phyloP scores from a whole-genome alignment of 2,113 vertebrate species.

The Myiagra hebetior region DNA sequence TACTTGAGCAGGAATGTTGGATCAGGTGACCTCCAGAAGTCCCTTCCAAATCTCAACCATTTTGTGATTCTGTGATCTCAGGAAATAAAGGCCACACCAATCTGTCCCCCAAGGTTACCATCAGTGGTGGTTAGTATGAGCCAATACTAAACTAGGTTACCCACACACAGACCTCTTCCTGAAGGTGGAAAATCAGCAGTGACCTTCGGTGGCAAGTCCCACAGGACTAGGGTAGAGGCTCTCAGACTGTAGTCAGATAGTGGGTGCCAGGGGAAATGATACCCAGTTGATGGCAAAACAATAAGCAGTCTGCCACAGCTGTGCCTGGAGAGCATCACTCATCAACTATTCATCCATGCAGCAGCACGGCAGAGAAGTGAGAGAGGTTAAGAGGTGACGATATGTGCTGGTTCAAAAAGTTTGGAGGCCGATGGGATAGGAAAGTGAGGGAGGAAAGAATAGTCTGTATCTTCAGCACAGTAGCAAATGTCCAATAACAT shows the following conservation, averaged over 20 bases:
- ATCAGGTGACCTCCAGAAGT: background rate
- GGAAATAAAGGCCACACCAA: background rate
- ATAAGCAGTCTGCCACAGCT: background rate
- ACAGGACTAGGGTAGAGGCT: background rate
- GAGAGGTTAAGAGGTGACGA: background rate
- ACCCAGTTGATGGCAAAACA: background rate
- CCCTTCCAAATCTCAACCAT: background rate
- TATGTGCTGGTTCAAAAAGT: background rate
- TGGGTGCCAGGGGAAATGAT: background rate
- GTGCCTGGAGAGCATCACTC: background rate
- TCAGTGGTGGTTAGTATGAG: background rate
- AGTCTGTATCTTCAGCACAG: fast-evolving
- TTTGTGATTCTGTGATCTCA: background rate
- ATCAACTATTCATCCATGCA: background rate
- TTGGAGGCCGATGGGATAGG: background rate
- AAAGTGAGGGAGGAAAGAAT: background rate
- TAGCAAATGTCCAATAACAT: background rate
- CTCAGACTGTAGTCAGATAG: background rate
- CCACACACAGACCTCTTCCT: background rate
- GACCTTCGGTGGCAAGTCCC: background rate
- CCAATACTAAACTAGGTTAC: background rate
- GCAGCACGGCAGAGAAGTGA: background rate
- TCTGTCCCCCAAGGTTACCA: background rate
- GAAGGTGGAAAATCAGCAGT: background rate
- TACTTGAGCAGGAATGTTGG: background rate